Base-by-base conservation (phyloP, 2,888 invertebrate species). In the Dryobotodes eremita region DNA sequence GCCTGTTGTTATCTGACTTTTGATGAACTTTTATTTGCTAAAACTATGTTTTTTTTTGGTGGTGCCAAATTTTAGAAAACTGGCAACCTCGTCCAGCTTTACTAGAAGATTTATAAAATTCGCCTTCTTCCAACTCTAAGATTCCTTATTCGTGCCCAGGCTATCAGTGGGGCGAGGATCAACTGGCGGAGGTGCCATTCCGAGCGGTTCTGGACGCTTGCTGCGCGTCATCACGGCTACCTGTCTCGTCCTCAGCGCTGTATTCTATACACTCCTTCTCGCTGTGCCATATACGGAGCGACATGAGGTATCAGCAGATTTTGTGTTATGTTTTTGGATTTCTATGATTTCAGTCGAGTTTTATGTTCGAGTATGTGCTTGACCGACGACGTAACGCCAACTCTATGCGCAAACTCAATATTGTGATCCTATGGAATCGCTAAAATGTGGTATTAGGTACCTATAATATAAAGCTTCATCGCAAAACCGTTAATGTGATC, bases 211-310 rank as follows among this genome's bases (percentile, higher is more conserved):
- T 23, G 98, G 98, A 23, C 97, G 97, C 84, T 97, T 98, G 79
- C 95, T 98, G 70, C 97, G 98, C 13, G 94, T 98, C 66, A 96
- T 98, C 93, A 98, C 98, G 15, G 98, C 98, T 0, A 88, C 97
- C 11, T 98, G 97, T 83, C 97, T 98, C 79, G 94, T 98, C 72
- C 94, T 98, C 75, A 97, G 98, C 8, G 98, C 98, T 15, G 90
- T 98, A 23, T 97, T 98, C 88, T 98, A 98, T 92, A 97, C 98
- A 77, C 94, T 98, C 20, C 95, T 98, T 20, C 95, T 98, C 71
- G 95, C 97, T 55, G 97, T 98, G 48, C 98, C 98, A 13, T 97
- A 97, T 62, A 97, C 98, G 71, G 97, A 97, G 88, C 97, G 98
- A 82, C 95, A 97, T 89, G 97, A 97, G 90, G 96, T 97, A 90